These are phyloP conservation scores for Bovichtus diacanthus DNA, from an alignment of 2,797 vertebrate species.

Conservation along the genomic window DNA sequence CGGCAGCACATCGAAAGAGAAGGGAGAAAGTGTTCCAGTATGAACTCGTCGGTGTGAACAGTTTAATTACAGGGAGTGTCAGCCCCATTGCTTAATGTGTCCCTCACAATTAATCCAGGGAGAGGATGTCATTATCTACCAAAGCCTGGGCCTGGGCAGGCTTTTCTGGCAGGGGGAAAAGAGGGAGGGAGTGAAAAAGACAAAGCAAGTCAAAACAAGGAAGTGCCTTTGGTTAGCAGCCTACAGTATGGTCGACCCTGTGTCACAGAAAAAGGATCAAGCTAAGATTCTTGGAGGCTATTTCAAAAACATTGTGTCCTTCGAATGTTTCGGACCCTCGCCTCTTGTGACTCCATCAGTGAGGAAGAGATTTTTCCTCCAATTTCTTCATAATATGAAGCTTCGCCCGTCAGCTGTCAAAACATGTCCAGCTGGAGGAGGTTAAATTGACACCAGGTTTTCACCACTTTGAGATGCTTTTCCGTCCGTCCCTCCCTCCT, in stretches of 20 bases:
- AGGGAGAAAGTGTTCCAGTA: slow-evolving; percentile 67
- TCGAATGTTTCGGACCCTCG: slow-evolving; percentile 43
- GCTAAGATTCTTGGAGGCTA: slow-evolving; percentile 31
- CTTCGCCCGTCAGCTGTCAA: slow-evolving; percentile 81
- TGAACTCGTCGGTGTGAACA: slow-evolving; percentile 79
- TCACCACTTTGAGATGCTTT: slow-evolving; percentile 36
- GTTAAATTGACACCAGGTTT: slow-evolving; percentile 78
- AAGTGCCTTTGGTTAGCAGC: slow-evolving; percentile 49
- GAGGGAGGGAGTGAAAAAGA: slow-evolving; percentile 47
- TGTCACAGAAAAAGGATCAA: slow-evolving; percentile 50
- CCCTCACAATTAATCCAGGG: slow-evolving; percentile 83
- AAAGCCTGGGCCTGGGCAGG: slow-evolving; percentile 73
- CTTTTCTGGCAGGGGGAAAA: slow-evolving; percentile 56
- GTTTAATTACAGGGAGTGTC: slow-evolving; percentile 86
- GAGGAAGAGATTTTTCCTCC: slow-evolving; percentile 68
- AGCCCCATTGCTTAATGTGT: slow-evolving; percentile 81
- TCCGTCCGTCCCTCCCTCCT: slow-evolving; percentile 1
- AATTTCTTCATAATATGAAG: slow-evolving; percentile 76
- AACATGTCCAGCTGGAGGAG: slow-evolving; percentile 80
- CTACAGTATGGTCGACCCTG: slow-evolving; percentile 25
- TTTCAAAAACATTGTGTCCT: slow-evolving; percentile 46
- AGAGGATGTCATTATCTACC: slow-evolving; percentile 84
- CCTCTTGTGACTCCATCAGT: slow-evolving; percentile 37
- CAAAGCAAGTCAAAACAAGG: slow-evolving; percentile 55
- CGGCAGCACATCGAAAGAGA: slow-evolving; percentile 37